Base-by-base conservation (phyloP, 2,888 invertebrate genomes). In the Toxonevra muliebris region DNA sequence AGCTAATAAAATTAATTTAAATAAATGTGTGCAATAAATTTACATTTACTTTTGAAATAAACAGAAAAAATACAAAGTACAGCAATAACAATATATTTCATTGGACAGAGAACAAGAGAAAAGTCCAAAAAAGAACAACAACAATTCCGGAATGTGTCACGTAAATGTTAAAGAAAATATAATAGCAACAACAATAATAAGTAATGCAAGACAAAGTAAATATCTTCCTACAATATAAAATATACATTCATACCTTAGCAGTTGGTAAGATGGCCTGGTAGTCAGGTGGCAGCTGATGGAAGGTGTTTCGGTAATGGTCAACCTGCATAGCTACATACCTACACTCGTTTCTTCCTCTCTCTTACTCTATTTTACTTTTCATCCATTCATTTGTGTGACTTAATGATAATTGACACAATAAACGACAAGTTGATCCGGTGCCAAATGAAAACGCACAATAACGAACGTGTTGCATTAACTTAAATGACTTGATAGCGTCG, bases 381-480 rank as follows among this genome's bases (percentile, higher is more conserved):
- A 12, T 30, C 30, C 30, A 30, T 30, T 7, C 7, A 30, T 30
- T 30, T 30, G 30, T 30, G 30, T 52, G 52, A 58, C 53, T 78
- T 77, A 80, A 80, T 76, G 79, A 74, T 80, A 79, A 80, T 79
- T 79, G 79, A 80, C 79, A 80, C 74, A 77, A 76, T 75, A 79
- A 79, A 80, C 75, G 79, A 79, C 80, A 80, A 77, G 77, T 79
- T 80, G 77, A 79, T 76, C 73, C 70, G 41, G 57, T 68, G 68
- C 69, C 68, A 65, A 69, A 72, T 67, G 63, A 63, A 69, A 65
- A 68, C 65, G 63, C 61, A 64, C 45, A 55, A 53, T 60, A 13
- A 17, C 54, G 54, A 66, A 67, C 69, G 69, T 67, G 71, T 65
- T 69, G 69, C 69, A 65, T 65, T 67, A 66, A 67, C 65, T 53